Conservation (phyloP, 2,113 vertebrate genomes). For the Pitta sordida region DNA sequence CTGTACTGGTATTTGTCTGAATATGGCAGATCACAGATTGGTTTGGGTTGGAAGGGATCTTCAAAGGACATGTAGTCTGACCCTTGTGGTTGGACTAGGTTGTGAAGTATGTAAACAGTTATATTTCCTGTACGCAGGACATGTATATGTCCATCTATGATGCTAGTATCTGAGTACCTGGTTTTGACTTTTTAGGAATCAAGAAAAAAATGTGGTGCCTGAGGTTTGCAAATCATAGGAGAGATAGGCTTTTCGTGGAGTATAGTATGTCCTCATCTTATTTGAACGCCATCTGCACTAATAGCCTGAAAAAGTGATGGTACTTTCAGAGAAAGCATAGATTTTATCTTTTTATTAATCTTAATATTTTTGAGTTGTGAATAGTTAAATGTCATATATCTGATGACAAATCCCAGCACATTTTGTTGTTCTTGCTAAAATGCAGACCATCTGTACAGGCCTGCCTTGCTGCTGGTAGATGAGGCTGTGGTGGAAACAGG, state of each 20-base stretch:
- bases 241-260: background rate
- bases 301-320: background rate
- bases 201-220: background rate
- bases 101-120: background rate
- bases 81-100: background rate
- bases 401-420: background rate
- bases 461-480: background rate
- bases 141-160: background rate
- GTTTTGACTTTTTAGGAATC: background rate
- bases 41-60: background rate
- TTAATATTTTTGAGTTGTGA: background rate
- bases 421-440: background rate
- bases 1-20: background rate
- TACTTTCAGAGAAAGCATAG: background rate
- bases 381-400: background rate
- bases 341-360: background rate
- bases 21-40: background rate
- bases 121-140: background rate
- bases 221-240: background rate
- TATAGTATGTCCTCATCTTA: rapidly evolving
- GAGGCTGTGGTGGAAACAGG: background rate
- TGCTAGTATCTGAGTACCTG: background rate
- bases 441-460: background rate
- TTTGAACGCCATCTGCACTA: background rate
- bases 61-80: background rate